A percentile compares a stretch with the other conserved stretches of the same genome.
phyloP scores from a whole-genome alignment of 2,888 invertebrate genomes.

The Drymonia ruficornis region DNA sequence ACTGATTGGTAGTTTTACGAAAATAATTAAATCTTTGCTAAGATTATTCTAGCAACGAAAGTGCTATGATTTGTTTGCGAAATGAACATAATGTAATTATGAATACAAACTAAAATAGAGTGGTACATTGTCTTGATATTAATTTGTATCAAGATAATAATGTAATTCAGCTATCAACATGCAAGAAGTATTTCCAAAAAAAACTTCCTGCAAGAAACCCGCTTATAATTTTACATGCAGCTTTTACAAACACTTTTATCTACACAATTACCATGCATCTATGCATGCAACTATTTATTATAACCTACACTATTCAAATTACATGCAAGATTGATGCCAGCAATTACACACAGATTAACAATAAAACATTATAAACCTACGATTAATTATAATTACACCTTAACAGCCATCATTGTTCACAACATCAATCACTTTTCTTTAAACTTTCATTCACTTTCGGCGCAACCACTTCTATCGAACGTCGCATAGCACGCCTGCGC shows the following conservation, averaged over 20 bases:
- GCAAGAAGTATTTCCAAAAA: no score
- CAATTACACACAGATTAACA: constrained; percentile 4
- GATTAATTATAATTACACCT: constrained; percentile 5
- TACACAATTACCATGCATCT: background rate
- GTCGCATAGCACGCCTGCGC: constrained; percentile 50
- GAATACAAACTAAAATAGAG: no score
- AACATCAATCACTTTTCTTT: constrained; percentile 27
- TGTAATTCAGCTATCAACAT: background rate
- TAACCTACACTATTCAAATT: constrained; percentile 1
- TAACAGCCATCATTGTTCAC: constrained; percentile 8
- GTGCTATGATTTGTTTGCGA: no score
- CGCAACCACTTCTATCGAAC: constrained; percentile 46
- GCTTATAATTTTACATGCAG: constrained; percentile 10
- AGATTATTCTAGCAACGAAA: no score
- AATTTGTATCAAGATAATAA: background rate
- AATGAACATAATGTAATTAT: no score
- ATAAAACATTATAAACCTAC: constrained; percentile 4
- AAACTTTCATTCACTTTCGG: constrained; percentile 41
- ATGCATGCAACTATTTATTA: background rate
- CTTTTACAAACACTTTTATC: background rate
- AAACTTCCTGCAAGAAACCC: background rate
- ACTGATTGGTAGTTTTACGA: no score
- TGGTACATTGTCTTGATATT: no score
- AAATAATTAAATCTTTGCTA: no score
- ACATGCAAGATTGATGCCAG: background rate